A percentile compares a stretch with the other conserved stretches of the same genome.
Evolutionary conservation across 2,113 vertebrate species (phyloP).

Genomic region (Sturnira hondurensis): DNA sequence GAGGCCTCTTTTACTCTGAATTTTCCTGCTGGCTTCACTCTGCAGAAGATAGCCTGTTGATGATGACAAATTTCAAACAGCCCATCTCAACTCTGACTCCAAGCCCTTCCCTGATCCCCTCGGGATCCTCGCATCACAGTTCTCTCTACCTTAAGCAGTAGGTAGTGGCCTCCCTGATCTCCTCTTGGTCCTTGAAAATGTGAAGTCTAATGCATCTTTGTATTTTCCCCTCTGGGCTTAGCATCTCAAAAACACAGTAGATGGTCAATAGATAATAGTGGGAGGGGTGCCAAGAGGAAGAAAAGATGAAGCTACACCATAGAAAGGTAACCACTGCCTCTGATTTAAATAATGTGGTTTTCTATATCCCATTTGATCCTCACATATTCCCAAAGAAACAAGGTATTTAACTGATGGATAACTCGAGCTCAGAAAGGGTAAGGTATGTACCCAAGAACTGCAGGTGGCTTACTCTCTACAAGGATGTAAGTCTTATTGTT

Average conservation of each 20-base stretch:
- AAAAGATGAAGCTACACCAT: background rate
- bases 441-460: background rate
- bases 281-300: background rate
- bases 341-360: slow-evolving; percentile 10
- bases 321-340: background rate
- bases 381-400: background rate
- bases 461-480: background rate
- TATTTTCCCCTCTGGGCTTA: background rate
- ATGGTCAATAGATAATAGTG: background rate
- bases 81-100: background rate
- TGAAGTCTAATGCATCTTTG: background rate
- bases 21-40: background rate
- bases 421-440: background rate
- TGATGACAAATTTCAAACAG: background rate
- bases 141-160: background rate
- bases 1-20: background rate
- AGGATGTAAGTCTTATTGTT: background rate
- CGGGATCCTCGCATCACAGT: background rate
- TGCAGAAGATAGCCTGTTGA: background rate
- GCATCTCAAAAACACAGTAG: background rate
- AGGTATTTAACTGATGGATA: background rate
- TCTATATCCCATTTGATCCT: background rate
- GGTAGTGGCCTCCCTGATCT: background rate
- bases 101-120: background rate
- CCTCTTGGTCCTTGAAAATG: background rate